phyloP scores from a whole-genome alignment of 2,797 vertebrate species.

The Myripristis murdjan region DNA sequence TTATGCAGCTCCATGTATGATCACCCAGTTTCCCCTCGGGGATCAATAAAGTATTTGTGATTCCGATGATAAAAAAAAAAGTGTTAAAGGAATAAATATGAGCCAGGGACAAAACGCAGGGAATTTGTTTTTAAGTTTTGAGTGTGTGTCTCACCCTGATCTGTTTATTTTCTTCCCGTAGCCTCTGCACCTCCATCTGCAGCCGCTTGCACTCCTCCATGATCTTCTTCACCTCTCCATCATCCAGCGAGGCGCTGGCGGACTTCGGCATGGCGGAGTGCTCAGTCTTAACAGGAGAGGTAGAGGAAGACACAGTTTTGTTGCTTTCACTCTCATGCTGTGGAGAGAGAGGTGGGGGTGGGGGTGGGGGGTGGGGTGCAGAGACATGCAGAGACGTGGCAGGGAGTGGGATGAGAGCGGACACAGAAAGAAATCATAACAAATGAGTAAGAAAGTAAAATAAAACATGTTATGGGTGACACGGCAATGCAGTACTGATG shows the following conservation, averaged over 20 bases:
- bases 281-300: slow-evolving; percentile 91
- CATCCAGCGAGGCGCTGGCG: slow-evolving; percentile 91
- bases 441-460: slow-evolving; percentile 37
- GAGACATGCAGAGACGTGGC: slow-evolving; percentile 44
- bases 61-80: background rate
- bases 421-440: slow-evolving; percentile 43
- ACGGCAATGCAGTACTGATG: slow-evolving; percentile 37
- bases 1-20: background rate
- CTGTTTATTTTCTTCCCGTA: slow-evolving; percentile 94
- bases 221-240: slow-evolving; percentile 93
- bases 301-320: slow-evolving; percentile 91
- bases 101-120: background rate
- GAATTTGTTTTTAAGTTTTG: slow-evolving; percentile 13
- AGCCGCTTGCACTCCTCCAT: slow-evolving; percentile 95
- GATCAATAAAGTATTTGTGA: no score
- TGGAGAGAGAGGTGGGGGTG: slow-evolving; percentile 68
- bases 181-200: slow-evolving; percentile 93
- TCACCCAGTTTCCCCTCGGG: no score
- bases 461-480: slow-evolving; percentile 57
- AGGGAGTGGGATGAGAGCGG: slow-evolving; percentile 55
- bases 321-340: slow-evolving; percentile 94
- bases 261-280: slow-evolving; percentile 89
- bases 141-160: slow-evolving; percentile 89
- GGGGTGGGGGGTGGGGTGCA: background rate
- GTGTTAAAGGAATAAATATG: background rate